Conservation (phyloP, 2,797 vertebrate genomes). For the Sciurus carolinensis region DNA sequence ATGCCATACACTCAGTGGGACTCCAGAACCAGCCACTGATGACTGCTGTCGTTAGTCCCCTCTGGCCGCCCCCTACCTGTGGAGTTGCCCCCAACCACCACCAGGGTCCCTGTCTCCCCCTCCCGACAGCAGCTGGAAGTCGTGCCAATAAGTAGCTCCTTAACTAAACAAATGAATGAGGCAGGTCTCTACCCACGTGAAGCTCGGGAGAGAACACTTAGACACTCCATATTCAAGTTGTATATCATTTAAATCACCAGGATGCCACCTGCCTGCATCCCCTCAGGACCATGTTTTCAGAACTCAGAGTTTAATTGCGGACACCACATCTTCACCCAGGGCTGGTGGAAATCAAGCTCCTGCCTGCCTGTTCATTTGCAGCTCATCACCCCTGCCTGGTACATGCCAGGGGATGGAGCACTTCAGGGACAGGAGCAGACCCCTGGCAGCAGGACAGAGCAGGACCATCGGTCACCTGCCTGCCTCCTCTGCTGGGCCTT, state of each 20-base stretch:
- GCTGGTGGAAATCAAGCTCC: no score
- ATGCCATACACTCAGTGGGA: not conserved
- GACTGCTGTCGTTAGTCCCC: accelerated
- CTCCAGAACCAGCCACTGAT: not conserved
- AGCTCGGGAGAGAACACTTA: constrained; percentile 86
- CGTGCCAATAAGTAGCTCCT: not conserved
- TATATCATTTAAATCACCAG: no score
- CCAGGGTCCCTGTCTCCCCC: not conserved
- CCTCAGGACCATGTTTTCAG: no score
- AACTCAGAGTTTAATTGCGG: no score
- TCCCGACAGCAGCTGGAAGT: no score
- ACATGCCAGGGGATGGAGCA: no score
- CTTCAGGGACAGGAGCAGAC: not conserved
- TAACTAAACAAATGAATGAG: constrained; percentile 87
- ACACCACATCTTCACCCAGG: no score
- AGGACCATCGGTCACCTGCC: accelerated
- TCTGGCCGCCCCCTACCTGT: not conserved
- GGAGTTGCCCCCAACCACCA: accelerated
- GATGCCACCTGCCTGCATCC: no score
- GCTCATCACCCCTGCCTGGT: no score
- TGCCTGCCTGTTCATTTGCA: no score
- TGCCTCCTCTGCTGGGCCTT: not conserved
- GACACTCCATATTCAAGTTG: constrained; percentile 86
- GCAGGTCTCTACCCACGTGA: constrained; percentile 75
- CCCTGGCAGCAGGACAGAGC: accelerated